A percentile compares a stretch with the other conserved stretches of the same genome.
Conservation (phyloP, 1,140 invertebrate genomes). For the Atta cephalotes region DNA sequence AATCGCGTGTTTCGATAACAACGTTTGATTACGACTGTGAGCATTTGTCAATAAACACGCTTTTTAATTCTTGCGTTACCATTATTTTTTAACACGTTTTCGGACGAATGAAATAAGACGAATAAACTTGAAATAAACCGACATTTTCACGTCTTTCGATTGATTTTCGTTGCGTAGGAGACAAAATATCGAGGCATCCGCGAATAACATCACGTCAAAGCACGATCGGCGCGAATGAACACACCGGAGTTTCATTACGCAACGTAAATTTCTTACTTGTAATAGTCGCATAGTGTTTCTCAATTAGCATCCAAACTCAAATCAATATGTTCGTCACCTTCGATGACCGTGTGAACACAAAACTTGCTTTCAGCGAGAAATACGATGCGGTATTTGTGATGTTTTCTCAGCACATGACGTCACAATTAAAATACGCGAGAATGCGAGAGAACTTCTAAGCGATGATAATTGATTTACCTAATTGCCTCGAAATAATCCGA, state of each 20-base stretch:
- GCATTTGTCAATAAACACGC: too few species aligned
- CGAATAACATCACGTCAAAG: background rate
- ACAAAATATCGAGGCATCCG: background rate
- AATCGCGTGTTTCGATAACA: too few species aligned
- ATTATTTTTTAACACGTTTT: too few species aligned
- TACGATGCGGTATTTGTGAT: too few species aligned
- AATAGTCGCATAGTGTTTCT: background rate
- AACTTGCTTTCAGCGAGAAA: background rate
- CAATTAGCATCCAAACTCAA: background rate
- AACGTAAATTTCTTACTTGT: background rate
- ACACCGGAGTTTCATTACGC: background rate
- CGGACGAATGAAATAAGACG: too few species aligned
- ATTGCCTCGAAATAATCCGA: background rate
- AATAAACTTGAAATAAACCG: too few species aligned
- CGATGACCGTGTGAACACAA: background rate
- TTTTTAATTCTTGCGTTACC: too few species aligned
- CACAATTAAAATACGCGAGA: background rate
- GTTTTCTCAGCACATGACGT: background rate
- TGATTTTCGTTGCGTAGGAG: background rate
- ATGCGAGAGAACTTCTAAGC: too few species aligned
- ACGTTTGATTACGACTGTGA: too few species aligned
- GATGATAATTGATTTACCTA: background rate
- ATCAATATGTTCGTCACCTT: background rate
- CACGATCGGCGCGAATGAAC: background rate
- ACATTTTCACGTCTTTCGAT: background rate